Evolutionary conservation across 2,797 vertebrate genomes (phyloP), one percentile per base, ranked within the genome.

Genomic region (Silurus aristotelis): DNA sequence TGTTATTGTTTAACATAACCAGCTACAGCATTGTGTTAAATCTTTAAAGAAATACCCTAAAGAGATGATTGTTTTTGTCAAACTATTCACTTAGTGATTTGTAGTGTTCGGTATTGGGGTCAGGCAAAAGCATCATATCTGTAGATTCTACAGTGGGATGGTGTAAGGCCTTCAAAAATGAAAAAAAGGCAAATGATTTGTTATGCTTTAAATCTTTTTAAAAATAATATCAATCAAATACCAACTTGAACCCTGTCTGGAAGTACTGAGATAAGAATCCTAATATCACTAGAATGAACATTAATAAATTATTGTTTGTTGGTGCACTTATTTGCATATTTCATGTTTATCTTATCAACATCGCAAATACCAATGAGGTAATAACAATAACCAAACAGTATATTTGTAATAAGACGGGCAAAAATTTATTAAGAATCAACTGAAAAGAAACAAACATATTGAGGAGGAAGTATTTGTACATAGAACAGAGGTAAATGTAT

Each of bases 1-100:
- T 60, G 52, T 43, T 86, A 72, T 70, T 82, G 38, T 82, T 86
- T 52, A 72, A 85, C 82, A 60, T 61, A 20, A 56, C 75, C 1
- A 9, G 67, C 61, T 83, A 19, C 25, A 60, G 27, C 60, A 17
- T 31, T 27, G 13, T 78, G 73, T 31, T 31, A 60, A 58, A 20
- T 60, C 15, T 5, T 61, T 27, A 78, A 43, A 78, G 19, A 6
- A 22, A 43, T 78, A 43, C 56, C 56, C 22, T 22, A 43, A 43
- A 43, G 27, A 20, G 17, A 43, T 78, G 56, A 5, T 43, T 38
- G 8, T 31, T 38, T 12, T 6, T 22, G 48, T 75, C 48, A 56
- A 58, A 58, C 52, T 17, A 31, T 76, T 76, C 25, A 58, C 17
- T 27, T 10, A 12, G 25, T 58, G 25, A 76, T 31, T 25, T 58